A percentile compares a stretch with the other conserved stretches of the same genome.
Evolutionary conservation across 2,888 invertebrate genomes (phyloP).

Genomic region (Chaitophorus viminalis): DNA sequence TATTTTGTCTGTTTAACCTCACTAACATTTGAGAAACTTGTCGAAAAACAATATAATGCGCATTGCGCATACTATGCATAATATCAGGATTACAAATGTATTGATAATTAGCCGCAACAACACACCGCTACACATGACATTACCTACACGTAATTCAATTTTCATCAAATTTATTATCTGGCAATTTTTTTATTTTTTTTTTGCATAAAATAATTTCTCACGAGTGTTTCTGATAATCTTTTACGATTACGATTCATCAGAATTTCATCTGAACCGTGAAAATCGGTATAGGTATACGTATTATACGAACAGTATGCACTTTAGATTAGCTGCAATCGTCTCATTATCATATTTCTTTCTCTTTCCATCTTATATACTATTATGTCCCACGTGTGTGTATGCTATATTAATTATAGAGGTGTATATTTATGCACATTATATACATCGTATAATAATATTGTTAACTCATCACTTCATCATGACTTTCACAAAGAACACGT

Average conservation of each 20-base stretch:
- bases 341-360: neutral
- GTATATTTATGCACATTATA: neutral
- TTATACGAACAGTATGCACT: neutral
- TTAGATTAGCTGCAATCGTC: neutral
- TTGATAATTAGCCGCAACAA: neutral
- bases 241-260: neutral
- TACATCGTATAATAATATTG: conserved; percentile 21
- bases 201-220: conserved; percentile 23
- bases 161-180: conserved; percentile 6
- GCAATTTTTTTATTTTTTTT: neutral
- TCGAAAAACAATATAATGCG: too few species aligned
- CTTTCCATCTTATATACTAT: neutral
- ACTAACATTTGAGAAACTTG: neutral
- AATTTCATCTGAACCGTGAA: neutral
- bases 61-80: neutral
- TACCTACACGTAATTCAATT: neutral
- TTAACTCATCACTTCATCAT: conserved; percentile 39
- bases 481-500: conserved; percentile 1
- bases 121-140: neutral
- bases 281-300: neutral
- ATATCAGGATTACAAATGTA: too few species aligned
- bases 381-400: neutral
- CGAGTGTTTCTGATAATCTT: conserved; percentile 1
- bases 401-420: neutral
- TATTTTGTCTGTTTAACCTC: neutral